phyloP scores from a whole-genome alignment of 1,140 invertebrate genomes.

The Zaprionus capensis region DNA sequence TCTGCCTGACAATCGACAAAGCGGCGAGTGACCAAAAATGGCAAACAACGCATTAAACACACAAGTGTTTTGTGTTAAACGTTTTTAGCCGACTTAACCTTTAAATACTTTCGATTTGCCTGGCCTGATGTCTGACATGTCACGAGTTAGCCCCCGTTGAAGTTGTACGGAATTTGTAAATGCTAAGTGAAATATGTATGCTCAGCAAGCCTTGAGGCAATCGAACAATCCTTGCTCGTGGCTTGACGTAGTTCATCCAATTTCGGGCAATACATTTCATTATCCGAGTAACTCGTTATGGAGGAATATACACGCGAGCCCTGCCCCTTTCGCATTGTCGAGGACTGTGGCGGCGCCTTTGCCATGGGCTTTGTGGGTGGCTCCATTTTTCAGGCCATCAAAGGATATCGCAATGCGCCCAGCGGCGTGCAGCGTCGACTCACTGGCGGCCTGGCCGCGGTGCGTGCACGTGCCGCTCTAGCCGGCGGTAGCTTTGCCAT shows the following conservation, averaged over 20 bases:
- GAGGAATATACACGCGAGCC: conserved; percentile 66
- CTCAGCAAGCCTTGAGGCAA: not conserved
- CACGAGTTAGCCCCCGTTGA: conserved; percentile 38
- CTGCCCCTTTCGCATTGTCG: conserved; percentile 67
- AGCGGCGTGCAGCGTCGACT: conserved; percentile 52
- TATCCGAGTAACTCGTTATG: conserved; percentile 33
- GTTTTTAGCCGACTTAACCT: conserved; percentile 55
- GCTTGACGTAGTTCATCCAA: conserved; percentile 4
- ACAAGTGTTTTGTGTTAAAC: conserved; percentile 46
- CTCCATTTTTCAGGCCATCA: conserved; percentile 60
- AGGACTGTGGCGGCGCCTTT: conserved; percentile 70
- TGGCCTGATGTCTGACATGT: conserved; percentile 24
- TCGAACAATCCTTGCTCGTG: not conserved
- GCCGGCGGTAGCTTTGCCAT: conserved; percentile 65
- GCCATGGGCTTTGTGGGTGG: conserved; percentile 66
- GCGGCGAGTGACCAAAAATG: conserved; percentile 54
- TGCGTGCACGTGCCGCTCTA: conserved; percentile 41
- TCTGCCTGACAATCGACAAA: conserved; percentile 53
- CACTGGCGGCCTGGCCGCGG: conserved; percentile 37
- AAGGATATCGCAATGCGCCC: conserved; percentile 66
- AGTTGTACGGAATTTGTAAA: not conserved
- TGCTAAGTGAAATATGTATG: not conserved
- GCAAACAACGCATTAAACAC: conserved; percentile 51
- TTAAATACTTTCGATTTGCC: conserved; percentile 43
- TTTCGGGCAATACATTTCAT: not conserved